Base-by-base conservation (phyloP, 53 echinoderm and acorn worm species). In the Apostichopus leukothele region DNA sequence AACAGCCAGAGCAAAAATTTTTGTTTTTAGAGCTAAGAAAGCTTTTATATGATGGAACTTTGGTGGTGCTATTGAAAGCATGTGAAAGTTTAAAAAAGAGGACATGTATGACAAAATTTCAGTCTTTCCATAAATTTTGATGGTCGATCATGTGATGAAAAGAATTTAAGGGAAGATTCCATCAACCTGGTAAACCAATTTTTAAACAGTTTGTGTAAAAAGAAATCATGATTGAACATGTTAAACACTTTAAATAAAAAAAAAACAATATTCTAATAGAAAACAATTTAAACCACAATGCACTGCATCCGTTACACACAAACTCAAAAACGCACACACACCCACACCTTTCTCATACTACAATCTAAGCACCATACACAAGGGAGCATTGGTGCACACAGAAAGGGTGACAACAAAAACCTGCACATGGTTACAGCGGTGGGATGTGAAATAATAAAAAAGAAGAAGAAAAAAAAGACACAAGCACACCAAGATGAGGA, bases 401-500 rank as follows among this genome's bases (percentile, higher is more conserved):
- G 6, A 75, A 26, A 51, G 76, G 23, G 76, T 6, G 23, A 26
- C 6, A 14, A 27, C 51, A 76, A 26, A 76, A 12, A 76, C 39
- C 51, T 51, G 76, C 59, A 57, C 57, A 57, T 57, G 57, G 66
- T 66, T 19, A 67, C 85, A 84, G 66, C 63, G 50, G 39, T 63
- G 85, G 85, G 66, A 84, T 61, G 85, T 68, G 68, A 68, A 11
- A 61, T 13, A 61, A 9, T n/a, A 61, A 61, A 39, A 61, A 13
- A 61, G 66, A 61, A n/a, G 60, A 83, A 83, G 54, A 53, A 83
- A 66, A 66, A 66, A 53, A 51, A 80, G 20, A 21, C n/a, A 53
- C 9, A 52, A 84, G 85, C 85, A 84, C 68, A 84, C 60, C 85
- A 19, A 84, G 85, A 84, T 67, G 50, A 61, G 67, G 18, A 60